A percentile compares a stretch with the other conserved stretches of the same genome.
Conservation (phyloP, 2,797 vertebrate genomes). For the Sebastiscus tertius region DNA sequence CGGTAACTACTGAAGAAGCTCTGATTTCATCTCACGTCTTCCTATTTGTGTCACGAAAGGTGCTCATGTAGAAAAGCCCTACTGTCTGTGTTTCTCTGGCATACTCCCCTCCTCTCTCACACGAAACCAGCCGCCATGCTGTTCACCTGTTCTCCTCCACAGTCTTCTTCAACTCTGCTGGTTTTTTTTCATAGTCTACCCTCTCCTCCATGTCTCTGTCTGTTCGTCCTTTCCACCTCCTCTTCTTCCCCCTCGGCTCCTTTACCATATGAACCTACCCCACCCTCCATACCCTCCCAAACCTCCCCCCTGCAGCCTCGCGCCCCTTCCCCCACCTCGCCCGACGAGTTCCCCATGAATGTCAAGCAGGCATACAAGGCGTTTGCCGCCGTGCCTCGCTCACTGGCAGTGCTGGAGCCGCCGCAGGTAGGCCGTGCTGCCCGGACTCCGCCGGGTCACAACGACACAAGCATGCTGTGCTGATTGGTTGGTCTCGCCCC, state of each 20-base stretch:
- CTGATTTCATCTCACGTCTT: constrained; percentile 30
- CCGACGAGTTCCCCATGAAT: constrained; percentile 87
- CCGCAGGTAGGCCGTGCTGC: constrained; percentile 87
- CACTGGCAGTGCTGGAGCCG: constrained; percentile 83
- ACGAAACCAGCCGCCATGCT: constrained; percentile 68
- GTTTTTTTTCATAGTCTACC: constrained; percentile 75
- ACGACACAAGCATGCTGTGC: constrained; percentile 73
- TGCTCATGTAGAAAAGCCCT: constrained; percentile 50
- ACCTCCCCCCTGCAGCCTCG: constrained; percentile 75
- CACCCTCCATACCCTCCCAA: constrained; percentile 28
- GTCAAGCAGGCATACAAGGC: constrained; percentile 96
- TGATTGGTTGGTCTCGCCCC: constrained; percentile 66
- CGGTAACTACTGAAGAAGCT: constrained; percentile 26
- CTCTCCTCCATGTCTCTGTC: constrained; percentile 69
- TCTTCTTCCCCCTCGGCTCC: constrained; percentile 46
- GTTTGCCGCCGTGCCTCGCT: constrained; percentile 92
- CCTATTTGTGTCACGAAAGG: constrained; percentile 34
- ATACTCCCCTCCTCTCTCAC: constrained; percentile 49
- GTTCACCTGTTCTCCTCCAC: constrained; percentile 64
- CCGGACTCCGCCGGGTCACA: constrained; percentile 51
- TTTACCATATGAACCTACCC: constrained; percentile 61
- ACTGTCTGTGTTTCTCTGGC: constrained; percentile 61
- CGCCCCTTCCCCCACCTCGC: constrained; percentile 85
- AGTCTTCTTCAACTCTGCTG: constrained; percentile 66
- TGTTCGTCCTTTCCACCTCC: constrained; percentile 54